Conservation (phyloP, 2,888 invertebrate species). For the Plutella xylostella region DNA sequence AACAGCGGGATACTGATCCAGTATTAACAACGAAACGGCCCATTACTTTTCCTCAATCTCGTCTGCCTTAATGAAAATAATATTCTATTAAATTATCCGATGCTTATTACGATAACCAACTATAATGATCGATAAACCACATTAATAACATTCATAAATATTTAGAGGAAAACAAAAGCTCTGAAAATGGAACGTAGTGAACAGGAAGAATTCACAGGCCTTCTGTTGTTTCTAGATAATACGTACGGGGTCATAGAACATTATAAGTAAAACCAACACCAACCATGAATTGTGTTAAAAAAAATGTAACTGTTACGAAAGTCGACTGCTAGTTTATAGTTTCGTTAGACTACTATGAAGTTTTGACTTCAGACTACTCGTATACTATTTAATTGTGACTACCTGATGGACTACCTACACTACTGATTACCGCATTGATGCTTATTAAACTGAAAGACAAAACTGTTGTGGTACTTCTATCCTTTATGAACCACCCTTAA, state of each 20-base stretch:
- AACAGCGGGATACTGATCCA: too few species aligned
- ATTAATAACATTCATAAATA: conserved; percentile 4
- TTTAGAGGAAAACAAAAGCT: background rate
- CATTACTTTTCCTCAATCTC: too few species aligned
- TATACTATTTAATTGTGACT: background rate
- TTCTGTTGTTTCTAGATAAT: background rate
- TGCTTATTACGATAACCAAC: background rate
- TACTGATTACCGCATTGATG: too few species aligned
- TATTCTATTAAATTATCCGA: too few species aligned
- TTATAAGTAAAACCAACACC: background rate
- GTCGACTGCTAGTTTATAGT: background rate
- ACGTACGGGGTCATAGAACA: background rate
- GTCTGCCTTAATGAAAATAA: too few species aligned
- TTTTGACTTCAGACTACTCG: background rate
- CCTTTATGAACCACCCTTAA: too few species aligned
- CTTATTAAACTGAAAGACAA: too few species aligned
- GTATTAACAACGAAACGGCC: background rate
- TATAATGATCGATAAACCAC: conserved; percentile 6
- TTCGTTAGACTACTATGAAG: background rate
- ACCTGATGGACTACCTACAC: too few species aligned
- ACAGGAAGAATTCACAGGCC: background rate
- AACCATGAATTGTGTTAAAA: background rate
- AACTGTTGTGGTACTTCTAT: too few species aligned
- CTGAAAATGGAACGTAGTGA: background rate
- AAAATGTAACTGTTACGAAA: background rate